Percentiles rank a stretch among this genome's conserved stretches.
phyloP scores from a whole-genome alignment of 2,888 invertebrate species.

The Clunio marinus region DNA sequence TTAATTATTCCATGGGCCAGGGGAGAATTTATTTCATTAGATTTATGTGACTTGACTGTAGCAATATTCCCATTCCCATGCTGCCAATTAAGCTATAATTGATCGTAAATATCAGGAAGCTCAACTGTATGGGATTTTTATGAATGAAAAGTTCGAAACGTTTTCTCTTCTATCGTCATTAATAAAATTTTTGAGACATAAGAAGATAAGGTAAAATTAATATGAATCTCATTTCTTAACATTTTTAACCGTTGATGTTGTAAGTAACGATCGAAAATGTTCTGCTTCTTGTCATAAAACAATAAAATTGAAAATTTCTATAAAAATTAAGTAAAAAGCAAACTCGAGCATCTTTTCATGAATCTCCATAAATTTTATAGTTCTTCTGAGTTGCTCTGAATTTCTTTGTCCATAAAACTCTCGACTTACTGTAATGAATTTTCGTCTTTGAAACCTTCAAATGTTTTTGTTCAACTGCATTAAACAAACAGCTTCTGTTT shows the following conservation, averaged over 20 bases:
- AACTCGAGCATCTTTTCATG: too few relatives aligned
- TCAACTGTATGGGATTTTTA: background rate
- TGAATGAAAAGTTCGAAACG: background rate
- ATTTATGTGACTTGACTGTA: background rate
- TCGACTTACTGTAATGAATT: too few relatives aligned
- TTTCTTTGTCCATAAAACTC: too few relatives aligned
- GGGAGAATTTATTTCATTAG: constrained; percentile 10
- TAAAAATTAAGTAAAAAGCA: background rate
- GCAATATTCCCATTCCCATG: background rate
- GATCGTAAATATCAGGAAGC: constrained; percentile 20
- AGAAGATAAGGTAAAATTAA: constrained; percentile 12
- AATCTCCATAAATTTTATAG: too few relatives aligned
- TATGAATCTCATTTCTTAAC: background rate
- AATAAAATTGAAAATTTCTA: background rate
- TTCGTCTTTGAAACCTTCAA: too few relatives aligned
- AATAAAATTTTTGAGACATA: background rate
- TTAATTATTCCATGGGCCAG: constrained; percentile 1
- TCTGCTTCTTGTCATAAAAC: too few relatives aligned
- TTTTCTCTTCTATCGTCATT: background rate
- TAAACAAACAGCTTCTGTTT: too few relatives aligned
- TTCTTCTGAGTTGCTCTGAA: too few relatives aligned
- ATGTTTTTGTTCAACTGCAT: too few relatives aligned
- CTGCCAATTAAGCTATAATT: constrained; percentile 23
- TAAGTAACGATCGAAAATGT: constrained; percentile 22
- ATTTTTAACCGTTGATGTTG: background rate